These are phyloP conservation scores for Brachionus angularis DNA, from an alignment of 1,140 invertebrate genomes.

Conservation along the genomic window DNA sequence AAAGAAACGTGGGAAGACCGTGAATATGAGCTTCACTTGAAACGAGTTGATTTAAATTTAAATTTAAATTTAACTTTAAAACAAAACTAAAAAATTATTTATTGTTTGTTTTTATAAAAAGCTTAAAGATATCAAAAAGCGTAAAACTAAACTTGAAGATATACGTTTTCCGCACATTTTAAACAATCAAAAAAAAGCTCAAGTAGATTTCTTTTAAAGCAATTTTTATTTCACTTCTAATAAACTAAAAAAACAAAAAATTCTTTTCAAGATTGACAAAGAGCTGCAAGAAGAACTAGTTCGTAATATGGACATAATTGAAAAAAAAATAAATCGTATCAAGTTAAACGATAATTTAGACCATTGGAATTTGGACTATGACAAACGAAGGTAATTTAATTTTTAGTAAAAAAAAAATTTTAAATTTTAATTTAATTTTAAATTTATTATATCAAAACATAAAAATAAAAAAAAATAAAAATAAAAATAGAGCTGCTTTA, in stretches of 20 bases:
- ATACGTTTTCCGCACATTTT: constrained; percentile 11
- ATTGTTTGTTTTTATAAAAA: background rate
- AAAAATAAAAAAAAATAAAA: too few relatives aligned
- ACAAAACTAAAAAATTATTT: background rate
- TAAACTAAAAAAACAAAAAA: too few relatives aligned
- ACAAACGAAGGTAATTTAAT: too few relatives aligned
- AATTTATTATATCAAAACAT: too few relatives aligned
- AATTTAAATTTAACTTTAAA: background rate
- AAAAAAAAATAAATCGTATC: too few relatives aligned
- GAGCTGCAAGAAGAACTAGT: too few relatives aligned
- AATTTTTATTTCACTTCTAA: background rate
- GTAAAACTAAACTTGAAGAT: constrained; percentile 3
- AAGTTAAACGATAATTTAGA: too few relatives aligned
- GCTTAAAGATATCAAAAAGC: constrained; percentile 27
- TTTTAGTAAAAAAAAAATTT: too few relatives aligned
- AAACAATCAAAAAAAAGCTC: constrained; percentile 35
- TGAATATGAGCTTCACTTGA: constrained; percentile 29
- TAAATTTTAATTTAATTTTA: too few relatives aligned
- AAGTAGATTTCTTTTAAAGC: background rate
- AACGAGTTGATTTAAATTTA: constrained; percentile 9
- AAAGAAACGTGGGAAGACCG: constrained; percentile 39
- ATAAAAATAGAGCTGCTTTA: too few relatives aligned
- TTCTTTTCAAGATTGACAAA: background rate
- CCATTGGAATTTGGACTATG: too few relatives aligned
- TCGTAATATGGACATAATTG: too few relatives aligned